Evolutionary conservation across 2,888 invertebrate species (phyloP), one percentile per base, ranked within the genome.

Genomic region (Cantharis flavilabris): DNA sequence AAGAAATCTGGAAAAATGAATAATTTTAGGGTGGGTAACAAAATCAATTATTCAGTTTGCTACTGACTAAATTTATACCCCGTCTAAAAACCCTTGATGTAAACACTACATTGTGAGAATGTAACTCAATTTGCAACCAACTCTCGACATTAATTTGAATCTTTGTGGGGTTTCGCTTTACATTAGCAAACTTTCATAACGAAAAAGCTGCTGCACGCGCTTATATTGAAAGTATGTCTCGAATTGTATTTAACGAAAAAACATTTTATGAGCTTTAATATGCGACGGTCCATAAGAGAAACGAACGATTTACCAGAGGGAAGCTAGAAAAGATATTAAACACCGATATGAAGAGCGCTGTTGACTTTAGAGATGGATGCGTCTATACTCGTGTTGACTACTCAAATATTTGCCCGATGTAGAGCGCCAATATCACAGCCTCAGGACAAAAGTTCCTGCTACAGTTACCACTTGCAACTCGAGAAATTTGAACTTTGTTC

Each of bases 351-450:
- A 87, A 86, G 87, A 84, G 86, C 80, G 78, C 77, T 88, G 87
- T 88, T 87, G 87, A 87, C 87, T 86, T 78, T 82, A 79, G 84
- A 86, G 87, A 88, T 87, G 86, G 86, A 86, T 86, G 85, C 86
- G 84, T 84, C 84, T 84, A 80, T 79, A 86, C 86, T 85, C 86
- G 85, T 88, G 87, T 88, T 87, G 87, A 87, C 88, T 87, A 82
- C 83, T 85, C 88, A 87, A 88, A 87, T 88, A 87, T 88, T 88
- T 88, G 85, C 82, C 77, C 81, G 84, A 83, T 83, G 83, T 83
- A 82, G 82, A 84, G 85, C 86, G 85, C 84, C 86, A 85, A 87
- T 86, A 86, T 86, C 84, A 83, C 80, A 80, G 85, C 85, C 85
- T 82, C 81, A 81, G 84, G 86, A 85, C 85, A 86, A 84, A 82